These are phyloP conservation scores for Antennarius maculatus DNA, from an alignment of 2,797 vertebrate genomes.

Conservation along the genomic window DNA sequence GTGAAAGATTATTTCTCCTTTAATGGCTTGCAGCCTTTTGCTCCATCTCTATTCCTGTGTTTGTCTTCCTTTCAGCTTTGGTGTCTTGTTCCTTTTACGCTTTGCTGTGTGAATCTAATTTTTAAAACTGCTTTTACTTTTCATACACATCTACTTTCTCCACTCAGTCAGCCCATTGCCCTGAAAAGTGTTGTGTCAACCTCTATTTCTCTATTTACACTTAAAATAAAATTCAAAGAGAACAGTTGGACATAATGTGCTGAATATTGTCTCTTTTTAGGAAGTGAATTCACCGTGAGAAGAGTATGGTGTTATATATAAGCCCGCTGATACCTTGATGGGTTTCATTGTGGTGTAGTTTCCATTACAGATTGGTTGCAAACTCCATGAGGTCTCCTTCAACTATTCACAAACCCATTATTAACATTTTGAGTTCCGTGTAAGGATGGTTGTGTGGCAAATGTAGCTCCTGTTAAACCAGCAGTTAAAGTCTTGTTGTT, in stretches of 20 bases:
- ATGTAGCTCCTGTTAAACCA: too few relatives aligned
- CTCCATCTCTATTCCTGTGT: constrained; percentile 10
- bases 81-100: constrained; percentile 20
- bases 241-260: constrained; percentile 8
- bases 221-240: constrained; percentile 34
- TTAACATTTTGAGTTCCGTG: too few relatives aligned
- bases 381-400: not conserved
- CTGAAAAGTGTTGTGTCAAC: constrained; percentile 34
- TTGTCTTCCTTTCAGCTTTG: constrained; percentile 22
- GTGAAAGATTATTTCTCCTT: constrained; percentile 6
- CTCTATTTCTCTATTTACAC: constrained; percentile 27
- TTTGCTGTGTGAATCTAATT: constrained; percentile 11
- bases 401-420: too few relatives aligned
- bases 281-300: constrained; percentile 19
- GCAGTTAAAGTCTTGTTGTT: too few relatives aligned
- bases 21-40: constrained; percentile 13
- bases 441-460: too few relatives aligned
- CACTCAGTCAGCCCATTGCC: constrained; percentile 26
- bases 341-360: constrained; percentile 3
- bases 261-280: constrained; percentile 20
- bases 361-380: constrained; percentile 3
- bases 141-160: constrained; percentile 29
- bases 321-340: constrained; percentile 1
- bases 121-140: constrained; percentile 39
- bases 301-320: constrained; percentile 14